Evolutionary conservation across 2,888 invertebrate species (phyloP).

Genomic region (Apodemia zela): DNA sequence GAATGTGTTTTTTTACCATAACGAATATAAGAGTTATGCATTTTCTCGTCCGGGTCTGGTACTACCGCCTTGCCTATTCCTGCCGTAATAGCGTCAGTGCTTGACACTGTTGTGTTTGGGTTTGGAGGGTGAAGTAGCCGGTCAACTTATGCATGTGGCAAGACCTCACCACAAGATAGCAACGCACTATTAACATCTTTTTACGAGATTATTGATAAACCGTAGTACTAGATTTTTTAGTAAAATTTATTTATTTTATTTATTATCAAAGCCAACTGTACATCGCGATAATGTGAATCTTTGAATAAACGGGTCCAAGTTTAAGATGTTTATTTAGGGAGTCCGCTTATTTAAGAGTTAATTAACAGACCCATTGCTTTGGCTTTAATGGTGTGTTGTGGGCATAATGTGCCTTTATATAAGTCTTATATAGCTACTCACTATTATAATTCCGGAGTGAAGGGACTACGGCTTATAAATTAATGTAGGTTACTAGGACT

Average conservation of each 20-base stretch:
- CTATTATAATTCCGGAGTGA: not conserved
- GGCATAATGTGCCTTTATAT: conserved; percentile 7
- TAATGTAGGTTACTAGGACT: not conserved
- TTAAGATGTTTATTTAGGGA: conserved; percentile 16
- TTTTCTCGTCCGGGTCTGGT: too few species aligned
- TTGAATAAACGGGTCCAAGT: not conserved
- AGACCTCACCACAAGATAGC: too few species aligned
- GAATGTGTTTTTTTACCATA: not conserved
- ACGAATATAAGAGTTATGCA: too few species aligned
- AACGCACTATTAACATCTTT: too few species aligned
- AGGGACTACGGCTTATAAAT: conserved; percentile 3
- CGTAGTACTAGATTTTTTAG: too few species aligned
- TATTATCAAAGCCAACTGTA: not conserved
- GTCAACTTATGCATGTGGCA: too few species aligned
- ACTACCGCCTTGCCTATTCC: too few species aligned
- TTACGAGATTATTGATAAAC: too few species aligned
- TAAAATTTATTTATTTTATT: not conserved
- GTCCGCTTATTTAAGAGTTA: conserved; percentile 3
- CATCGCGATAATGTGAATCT: conserved; percentile 1
- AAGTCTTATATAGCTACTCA: conserved; percentile 1
- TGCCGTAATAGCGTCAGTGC: too few species aligned
- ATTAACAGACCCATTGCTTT: conserved; percentile 13
- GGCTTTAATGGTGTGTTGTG: conserved; percentile 6
- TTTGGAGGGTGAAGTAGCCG: too few species aligned
- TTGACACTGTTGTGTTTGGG: too few species aligned